These are phyloP conservation scores for Macrophya annulata DNA, from an alignment of 2,888 invertebrate genomes.

Conservation along the genomic window DNA sequence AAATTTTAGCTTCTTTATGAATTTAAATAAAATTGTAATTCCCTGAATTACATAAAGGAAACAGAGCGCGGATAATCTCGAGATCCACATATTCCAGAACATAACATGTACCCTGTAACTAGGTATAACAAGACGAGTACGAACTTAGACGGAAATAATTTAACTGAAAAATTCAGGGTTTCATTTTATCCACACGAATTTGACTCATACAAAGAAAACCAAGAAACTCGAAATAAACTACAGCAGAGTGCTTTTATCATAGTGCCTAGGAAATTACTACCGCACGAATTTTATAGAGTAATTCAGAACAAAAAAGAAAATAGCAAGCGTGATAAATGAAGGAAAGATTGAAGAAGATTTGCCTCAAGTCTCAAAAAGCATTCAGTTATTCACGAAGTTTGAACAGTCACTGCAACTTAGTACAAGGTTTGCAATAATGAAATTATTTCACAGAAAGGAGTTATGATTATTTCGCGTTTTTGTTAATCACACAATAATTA, in stretches of 20 bases:
- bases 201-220: background rate
- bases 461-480: background rate
- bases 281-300: background rate
- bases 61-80: background rate
- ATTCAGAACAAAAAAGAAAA: background rate
- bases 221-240: background rate
- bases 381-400: background rate
- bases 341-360: background rate
- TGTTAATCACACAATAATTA: background rate
- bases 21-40: slow-evolving; percentile 33
- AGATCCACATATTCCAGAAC: background rate
- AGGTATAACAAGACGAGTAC: background rate
- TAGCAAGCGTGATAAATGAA: background rate
- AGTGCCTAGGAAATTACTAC: background rate
- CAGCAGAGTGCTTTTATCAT: background rate
- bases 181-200: background rate
- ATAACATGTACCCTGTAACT: background rate
- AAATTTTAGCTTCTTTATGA: background rate
- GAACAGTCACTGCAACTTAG: background rate
- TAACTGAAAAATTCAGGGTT: background rate
- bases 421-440: background rate
- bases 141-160: background rate
- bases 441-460: background rate
- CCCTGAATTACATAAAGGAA: background rate
- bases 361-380: background rate